Percentiles rank a stretch among this genome's conserved stretches.
phyloP scores from a whole-genome alignment of 1,140 invertebrate genomes.

The Drosophila santomea region DNA sequence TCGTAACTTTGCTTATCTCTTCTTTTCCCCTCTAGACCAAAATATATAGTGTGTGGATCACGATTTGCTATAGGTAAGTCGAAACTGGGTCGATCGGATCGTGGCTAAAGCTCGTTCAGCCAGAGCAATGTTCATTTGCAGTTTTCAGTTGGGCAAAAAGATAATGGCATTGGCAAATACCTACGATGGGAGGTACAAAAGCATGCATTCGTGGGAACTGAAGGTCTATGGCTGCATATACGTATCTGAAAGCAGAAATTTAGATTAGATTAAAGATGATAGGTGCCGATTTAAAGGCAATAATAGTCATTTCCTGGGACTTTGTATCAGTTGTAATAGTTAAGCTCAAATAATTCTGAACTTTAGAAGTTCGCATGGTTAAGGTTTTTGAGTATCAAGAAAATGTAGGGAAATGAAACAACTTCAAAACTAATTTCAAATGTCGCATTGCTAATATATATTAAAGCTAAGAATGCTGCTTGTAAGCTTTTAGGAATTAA shows the following conservation, averaged over 20 bases:
- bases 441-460: no score
- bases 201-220: background rate
- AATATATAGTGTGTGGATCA: constrained; percentile 34
- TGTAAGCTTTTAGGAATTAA: background rate
- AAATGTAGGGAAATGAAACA: background rate
- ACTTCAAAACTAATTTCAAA: background rate
- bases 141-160: constrained; percentile 2
- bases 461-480: background rate
- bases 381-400: no score
- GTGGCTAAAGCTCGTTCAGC: constrained; percentile 11
- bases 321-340: no score
- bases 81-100: constrained; percentile 64
- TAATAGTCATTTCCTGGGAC: no score
- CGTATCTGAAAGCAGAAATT: background rate
- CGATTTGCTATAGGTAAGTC: constrained; percentile 35
- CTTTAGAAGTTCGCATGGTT: no score
- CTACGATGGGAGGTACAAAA: background rate
- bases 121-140: background rate
- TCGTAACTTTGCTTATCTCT: background rate
- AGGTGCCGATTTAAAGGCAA: no score
- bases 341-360: no score
- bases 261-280: background rate
- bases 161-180: constrained; percentile 25
- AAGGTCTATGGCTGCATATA: background rate
- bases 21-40: constrained; percentile 1